Base-by-base conservation (phyloP, 2,888 invertebrate species). In the Taphrorychus bicolor region DNA sequence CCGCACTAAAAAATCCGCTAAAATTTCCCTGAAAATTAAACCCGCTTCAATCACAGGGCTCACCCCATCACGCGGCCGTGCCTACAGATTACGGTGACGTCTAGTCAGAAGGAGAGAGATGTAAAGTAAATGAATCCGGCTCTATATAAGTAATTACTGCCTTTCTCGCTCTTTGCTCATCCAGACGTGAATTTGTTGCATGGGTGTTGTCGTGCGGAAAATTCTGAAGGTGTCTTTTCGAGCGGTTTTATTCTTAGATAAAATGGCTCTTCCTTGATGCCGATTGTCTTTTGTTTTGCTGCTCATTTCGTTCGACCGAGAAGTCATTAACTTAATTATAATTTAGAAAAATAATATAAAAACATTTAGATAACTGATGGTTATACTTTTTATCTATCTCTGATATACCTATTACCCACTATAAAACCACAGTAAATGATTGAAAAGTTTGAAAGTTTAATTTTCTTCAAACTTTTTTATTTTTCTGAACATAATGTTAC, bases 1-100 rank as follows among this genome's bases (percentile, higher is more conserved):
- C 58, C 22, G 52, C 65, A 59, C 52, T 58, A 59, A 69, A 65
- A 78, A 81, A 80, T 81, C 77, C 80, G 78, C 80, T 82, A 81
- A 82, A 81, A 82, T 82, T 82, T 82, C 80, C 78, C 80, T 81
- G 80, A 77, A 82, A 82, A 82, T 82, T 82, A 81, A 82, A 81
- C 81, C 80, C 78, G 79, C 81, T 82, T 81, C 80, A 81, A 80
- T 81, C 81, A 79, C 76, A 76, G 73, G 70, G 72, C 73, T 69
- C 74, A n/a, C 51, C 51, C 51, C 60, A 22, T 53, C 49, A 49
- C 59, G 60, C 41, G 42, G 52, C 53, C 53, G 51, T 32, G 23
- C 22, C 60, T 52, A 22, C 52, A 60, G 53, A 60, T 60, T 60
- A 60, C 52, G 18, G 42, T 19, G 53, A 24, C 52, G 41, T 60